Evolutionary conservation across 1,140 invertebrate species (phyloP).

Genomic region (Chrysopa pallens): DNA sequence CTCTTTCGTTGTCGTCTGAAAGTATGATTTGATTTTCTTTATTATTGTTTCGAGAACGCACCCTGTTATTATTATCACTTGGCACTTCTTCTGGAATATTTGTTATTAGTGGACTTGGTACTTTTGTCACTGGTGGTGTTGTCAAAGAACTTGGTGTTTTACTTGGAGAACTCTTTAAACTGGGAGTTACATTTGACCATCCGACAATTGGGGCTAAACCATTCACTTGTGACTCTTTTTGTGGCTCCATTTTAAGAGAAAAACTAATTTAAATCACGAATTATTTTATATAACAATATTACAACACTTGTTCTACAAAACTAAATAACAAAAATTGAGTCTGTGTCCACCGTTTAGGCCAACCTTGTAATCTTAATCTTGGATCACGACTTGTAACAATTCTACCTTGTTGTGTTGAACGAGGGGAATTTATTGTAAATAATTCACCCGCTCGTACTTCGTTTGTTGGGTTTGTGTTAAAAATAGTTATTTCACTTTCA

Average conservation of each 20-base stretch:
- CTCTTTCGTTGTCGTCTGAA: not conserved
- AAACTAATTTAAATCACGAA: too few species aligned
- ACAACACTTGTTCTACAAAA: not conserved
- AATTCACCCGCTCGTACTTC: too few species aligned
- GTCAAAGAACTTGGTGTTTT: conserved; percentile 4
- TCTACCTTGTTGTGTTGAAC: too few species aligned
- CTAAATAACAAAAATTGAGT: not conserved
- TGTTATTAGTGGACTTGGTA: conserved; percentile 1
- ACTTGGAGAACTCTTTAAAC: conserved; percentile 6
- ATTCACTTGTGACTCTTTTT: not conserved
- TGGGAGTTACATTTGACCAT: conserved; percentile 16
- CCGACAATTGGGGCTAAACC: conserved; percentile 20
- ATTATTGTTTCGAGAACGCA: too few species aligned
- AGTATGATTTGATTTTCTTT: too few species aligned
- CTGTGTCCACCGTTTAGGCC: conserved; percentile 15
- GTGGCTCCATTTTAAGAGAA: not conserved
- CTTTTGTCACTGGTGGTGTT: conserved; percentile 1
- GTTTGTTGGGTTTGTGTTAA: too few species aligned
- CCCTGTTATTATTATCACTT: too few species aligned
- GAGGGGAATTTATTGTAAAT: too few species aligned
- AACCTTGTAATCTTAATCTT: conserved; percentile 12
- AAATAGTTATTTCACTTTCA: too few species aligned
- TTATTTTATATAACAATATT: not conserved
- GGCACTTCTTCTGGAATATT: not conserved
- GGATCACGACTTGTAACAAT: conserved; percentile 11